Evolutionary conservation across 2,888 invertebrate genomes (phyloP).

Genomic region (Selenia dentaria): DNA sequence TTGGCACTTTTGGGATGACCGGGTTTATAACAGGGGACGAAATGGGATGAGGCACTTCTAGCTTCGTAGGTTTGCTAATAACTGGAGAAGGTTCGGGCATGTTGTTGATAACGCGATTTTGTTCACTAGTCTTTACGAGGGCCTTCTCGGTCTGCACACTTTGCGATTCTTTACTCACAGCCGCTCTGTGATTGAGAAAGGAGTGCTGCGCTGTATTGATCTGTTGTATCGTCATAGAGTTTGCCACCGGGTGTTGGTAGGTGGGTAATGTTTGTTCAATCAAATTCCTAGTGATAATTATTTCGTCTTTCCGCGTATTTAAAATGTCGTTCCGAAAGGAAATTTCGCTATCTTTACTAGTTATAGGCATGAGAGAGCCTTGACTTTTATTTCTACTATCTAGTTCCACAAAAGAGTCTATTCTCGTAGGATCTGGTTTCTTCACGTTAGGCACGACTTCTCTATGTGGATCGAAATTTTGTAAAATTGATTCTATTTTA

Average conservation of each 20-base stretch:
- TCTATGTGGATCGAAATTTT: constrained; percentile 66
- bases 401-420: constrained; percentile 63
- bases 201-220: constrained; percentile 68
- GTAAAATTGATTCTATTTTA: constrained; percentile 71
- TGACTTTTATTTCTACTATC: constrained; percentile 64
- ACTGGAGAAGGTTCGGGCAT: constrained; percentile 60
- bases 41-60: constrained; percentile 79
- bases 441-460: constrained; percentile 55
- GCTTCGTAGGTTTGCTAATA: constrained; percentile 65
- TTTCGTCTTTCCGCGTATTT: constrained; percentile 68
- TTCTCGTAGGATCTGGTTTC: constrained; percentile 63
- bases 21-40: constrained; percentile 78
- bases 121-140: constrained; percentile 60
- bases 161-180: constrained; percentile 68
- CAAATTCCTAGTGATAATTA: constrained; percentile 67
- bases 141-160: constrained; percentile 72
- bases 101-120: constrained; percentile 55
- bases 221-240: constrained; percentile 75
- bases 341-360: constrained; percentile 64
- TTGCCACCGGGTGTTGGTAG: constrained; percentile 64
- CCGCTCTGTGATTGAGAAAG: constrained; percentile 65
- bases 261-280: constrained; percentile 65
- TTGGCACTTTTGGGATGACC: constrained; percentile 74
- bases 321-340: constrained; percentile 65
- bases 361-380: constrained; percentile 49